Base-by-base conservation (phyloP, 2,113 vertebrate genomes). In the Sinosuthora webbiana region DNA sequence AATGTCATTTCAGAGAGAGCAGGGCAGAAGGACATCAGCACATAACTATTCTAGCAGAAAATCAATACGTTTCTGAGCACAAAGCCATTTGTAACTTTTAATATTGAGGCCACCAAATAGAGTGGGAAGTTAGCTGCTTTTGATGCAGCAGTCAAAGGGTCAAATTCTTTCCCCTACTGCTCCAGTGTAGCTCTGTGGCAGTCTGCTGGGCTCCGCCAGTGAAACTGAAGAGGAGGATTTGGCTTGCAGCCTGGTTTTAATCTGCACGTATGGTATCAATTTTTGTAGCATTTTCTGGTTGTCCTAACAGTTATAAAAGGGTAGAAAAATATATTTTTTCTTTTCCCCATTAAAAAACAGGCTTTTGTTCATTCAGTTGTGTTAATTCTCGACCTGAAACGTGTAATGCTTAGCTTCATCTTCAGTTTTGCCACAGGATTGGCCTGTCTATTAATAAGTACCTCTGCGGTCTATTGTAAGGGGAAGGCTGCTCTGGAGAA, bases 191-290 rank as follows among this genome's bases (percentile, higher is more conserved):
- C 83, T 95, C 93, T 93, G 90, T 92, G 93, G 91, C 93, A 96
- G 91, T 91, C 74, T 95, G 93, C 82, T 90, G 87, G 71, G 77
- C 85, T 97, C 85, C 67, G 1, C 79, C 89, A 96, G 91, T 95
- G 88, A 97, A 97, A 96, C 82, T 81, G 77, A 96, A 94, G 94
- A 95, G 90, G 79, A 94, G 95, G 86, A 93, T 96, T 95, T 97
- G 94, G 96, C 93, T 94, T 56, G 64, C 55, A 76, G 93, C 96
- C 95, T 90, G 64, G 69, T 96, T 97, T 93, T 97, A 97, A 91
- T 96, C 92, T 91, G 84, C 87, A 89, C 82, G 85, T 97, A 95
- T 96, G 96, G 90, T 96, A 97, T 94, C 95, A 97, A 97, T 97
- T 97, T 96, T 82, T 83, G 83, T 95, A 97, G 87, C 79, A 95